Evolutionary conservation across 2,888 invertebrate genomes (phyloP).

Genomic region (Agrochola lychnidis): DNA sequence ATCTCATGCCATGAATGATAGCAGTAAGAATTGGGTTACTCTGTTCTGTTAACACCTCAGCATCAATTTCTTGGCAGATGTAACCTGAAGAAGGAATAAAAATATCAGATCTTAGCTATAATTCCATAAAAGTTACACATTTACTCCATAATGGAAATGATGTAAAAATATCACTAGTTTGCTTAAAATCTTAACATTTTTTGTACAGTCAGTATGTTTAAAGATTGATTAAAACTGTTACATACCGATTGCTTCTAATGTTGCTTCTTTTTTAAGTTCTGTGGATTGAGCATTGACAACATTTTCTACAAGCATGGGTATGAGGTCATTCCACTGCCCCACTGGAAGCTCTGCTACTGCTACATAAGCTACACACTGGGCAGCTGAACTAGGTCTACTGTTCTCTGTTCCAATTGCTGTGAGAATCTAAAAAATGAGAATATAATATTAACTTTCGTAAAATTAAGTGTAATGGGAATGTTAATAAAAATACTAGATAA

Average conservation of each 20-base stretch:
- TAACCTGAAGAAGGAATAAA: conserved; percentile 89
- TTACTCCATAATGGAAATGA: not conserved
- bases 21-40: conserved; percentile 99
- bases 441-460: not conserved
- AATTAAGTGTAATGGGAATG: not conserved
- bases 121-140: not conserved
- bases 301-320: conserved; percentile 96
- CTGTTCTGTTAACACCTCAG: conserved; percentile 97
- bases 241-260: conserved; percentile 98
- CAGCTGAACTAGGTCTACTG: conserved; percentile 98
- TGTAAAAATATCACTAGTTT: not conserved
- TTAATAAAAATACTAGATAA: conserved; percentile 1
- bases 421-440: conserved; percentile 92
- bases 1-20: conserved; percentile 99
- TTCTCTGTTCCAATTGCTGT: conserved; percentile 98
- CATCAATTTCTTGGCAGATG: conserved; percentile 99
- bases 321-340: conserved; percentile 97
- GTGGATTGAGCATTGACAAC: conserved; percentile 96
- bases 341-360: conserved; percentile 98
- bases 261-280: conserved; percentile 98
- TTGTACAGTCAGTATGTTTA: not conserved
- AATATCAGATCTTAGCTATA: not conserved
- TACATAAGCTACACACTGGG: conserved; percentile 99
- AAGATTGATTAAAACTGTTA: conserved; percentile 14
- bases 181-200: not conserved